Percentiles rank a stretch among this genome's conserved stretches.
These are phyloP conservation scores for Liposcelis brunnea DNA, from an alignment of 2,888 invertebrate genomes.

Conservation along the genomic window DNA sequence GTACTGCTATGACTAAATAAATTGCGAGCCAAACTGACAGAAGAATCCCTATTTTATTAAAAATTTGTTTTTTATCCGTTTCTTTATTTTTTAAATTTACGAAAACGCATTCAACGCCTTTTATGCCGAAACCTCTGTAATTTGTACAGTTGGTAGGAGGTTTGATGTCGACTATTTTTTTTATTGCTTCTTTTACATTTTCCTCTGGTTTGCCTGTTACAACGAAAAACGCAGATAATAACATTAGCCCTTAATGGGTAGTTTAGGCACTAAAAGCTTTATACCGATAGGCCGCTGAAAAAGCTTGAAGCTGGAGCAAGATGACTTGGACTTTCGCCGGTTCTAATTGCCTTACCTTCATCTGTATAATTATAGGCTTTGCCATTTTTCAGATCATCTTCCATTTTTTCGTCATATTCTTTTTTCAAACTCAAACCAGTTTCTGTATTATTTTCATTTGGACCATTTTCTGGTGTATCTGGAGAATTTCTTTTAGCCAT, in stretches of 20 bases:
- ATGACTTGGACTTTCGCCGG: too few species aligned
- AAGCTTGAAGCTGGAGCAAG: too few species aligned
- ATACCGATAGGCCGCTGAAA: too few species aligned
- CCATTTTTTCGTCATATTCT: slow-evolving; percentile 1
- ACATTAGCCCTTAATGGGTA: too few species aligned
- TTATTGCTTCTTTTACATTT: slow-evolving; percentile 4
- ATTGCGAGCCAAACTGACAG: slow-evolving; percentile 28
- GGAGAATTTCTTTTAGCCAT: too few species aligned
- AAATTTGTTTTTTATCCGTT: not conserved
- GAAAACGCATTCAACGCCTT: slow-evolving; percentile 26
- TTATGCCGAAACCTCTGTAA: slow-evolving; percentile 18
- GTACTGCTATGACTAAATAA: slow-evolving; percentile 29
- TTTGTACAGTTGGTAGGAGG: not conserved
- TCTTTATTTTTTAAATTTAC: slow-evolving; percentile 23
- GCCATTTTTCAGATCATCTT: not conserved
- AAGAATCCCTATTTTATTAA: slow-evolving; percentile 20
- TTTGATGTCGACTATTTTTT: not conserved
- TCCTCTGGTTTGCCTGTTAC: slow-evolving; percentile 2
- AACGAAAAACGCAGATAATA: not conserved
- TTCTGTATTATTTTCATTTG: not conserved
- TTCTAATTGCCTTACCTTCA: too few species aligned
- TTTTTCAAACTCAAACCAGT: not conserved
- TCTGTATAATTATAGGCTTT: not conserved
- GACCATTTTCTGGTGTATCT: not conserved
- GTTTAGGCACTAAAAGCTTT: too few species aligned